Conservation (phyloP, 2,888 invertebrate species). For the Geophilus truncorum region DNA sequence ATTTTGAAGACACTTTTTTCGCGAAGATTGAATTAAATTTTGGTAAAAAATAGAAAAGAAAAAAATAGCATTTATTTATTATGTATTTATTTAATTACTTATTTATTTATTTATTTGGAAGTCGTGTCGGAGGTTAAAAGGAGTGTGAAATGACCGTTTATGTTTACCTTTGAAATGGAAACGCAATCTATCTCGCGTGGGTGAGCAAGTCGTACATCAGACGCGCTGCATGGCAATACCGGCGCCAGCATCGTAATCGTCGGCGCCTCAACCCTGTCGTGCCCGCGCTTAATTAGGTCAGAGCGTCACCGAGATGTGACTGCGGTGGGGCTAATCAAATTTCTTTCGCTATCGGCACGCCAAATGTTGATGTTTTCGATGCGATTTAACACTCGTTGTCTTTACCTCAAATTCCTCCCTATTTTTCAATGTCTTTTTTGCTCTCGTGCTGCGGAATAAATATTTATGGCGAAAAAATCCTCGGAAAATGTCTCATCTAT, state of each 20-base stretch:
- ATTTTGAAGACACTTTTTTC: neutral
- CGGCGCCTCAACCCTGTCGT: neutral
- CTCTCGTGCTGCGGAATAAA: neutral
- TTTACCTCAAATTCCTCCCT: neutral
- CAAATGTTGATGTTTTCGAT: constrained; percentile 22
- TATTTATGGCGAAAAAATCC: neutral
- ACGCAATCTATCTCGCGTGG: neutral
- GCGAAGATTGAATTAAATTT: neutral
- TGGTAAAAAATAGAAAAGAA: neutral
- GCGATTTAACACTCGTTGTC: neutral
- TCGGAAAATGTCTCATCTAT: neutral
- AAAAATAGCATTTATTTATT: too few species aligned
- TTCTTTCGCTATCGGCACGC: neutral
- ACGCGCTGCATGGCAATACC: neutral
- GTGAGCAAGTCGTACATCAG: neutral
- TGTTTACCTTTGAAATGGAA: neutral
- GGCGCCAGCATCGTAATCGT: neutral
- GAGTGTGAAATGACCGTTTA: neutral
- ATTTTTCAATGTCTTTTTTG: constrained; percentile 4
- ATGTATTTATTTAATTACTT: neutral
- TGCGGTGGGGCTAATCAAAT: constrained; percentile 10
- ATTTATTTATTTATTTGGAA: neutral
- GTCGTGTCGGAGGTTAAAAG: too few species aligned
- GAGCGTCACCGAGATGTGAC: constrained; percentile 2
- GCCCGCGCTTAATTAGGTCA: constrained; percentile 19